phyloP scores from a whole-genome alignment of 2,888 invertebrate genomes.

The Ganaspis brasiliensis region DNA sequence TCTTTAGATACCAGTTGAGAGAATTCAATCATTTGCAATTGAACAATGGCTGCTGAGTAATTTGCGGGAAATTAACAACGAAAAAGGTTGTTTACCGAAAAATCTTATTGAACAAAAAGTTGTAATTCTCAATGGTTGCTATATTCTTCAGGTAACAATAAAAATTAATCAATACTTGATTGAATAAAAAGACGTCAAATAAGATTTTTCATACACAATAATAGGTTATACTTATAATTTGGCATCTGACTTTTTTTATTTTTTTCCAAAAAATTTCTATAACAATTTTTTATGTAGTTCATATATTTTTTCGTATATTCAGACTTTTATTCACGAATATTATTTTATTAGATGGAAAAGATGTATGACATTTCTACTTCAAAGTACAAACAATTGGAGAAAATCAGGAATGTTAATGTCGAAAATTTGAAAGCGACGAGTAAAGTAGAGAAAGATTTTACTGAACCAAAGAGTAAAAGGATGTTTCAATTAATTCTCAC shows the following conservation, averaged over 20 bases:
- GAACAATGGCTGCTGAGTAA: slow-evolving; percentile 87
- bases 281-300: no score
- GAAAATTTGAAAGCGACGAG: slow-evolving; percentile 83
- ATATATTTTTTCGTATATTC: no score
- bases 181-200: slow-evolving; percentile 39
- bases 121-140: slow-evolving; percentile 82
- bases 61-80: slow-evolving; percentile 83
- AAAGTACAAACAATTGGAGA: slow-evolving; percentile 78
- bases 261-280: no score
- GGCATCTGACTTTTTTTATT: no score
- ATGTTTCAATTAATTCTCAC: slow-evolving; percentile 88
- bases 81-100: slow-evolving; percentile 84
- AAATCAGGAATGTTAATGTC: slow-evolving; percentile 80
- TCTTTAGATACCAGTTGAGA: slow-evolving; percentile 64
- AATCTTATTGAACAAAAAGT: slow-evolving; percentile 81
- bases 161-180: slow-evolving; percentile 81
- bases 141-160: slow-evolving; percentile 83
- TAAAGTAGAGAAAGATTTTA: slow-evolving; percentile 83
- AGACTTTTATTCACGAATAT: no score
- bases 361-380: slow-evolving; percentile 79
- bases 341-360: slow-evolving; percentile 75
- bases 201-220: no score
- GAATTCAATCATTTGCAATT: slow-evolving; percentile 83
- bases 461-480: slow-evolving; percentile 83
- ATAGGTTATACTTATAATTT: no score